Conservation (phyloP, 2,797 vertebrate species). For the Rhinatrema bivittatum region DNA sequence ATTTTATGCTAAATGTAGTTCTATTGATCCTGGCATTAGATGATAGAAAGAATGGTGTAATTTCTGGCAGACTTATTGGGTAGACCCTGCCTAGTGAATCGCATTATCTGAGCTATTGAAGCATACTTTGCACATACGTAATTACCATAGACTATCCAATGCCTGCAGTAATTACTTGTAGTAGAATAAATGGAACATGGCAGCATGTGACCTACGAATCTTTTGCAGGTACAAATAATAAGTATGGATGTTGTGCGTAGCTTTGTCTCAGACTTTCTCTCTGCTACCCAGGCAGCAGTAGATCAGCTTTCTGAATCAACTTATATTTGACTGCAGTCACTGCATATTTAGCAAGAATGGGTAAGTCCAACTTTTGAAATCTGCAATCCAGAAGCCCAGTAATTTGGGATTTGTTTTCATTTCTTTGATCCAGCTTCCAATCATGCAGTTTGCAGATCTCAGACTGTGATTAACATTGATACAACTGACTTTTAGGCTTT, state of each 20-base stretch:
- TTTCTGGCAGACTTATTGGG: slow-evolving; percentile 8
- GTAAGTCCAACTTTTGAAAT: no score
- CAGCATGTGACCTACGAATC: slow-evolving; percentile 13
- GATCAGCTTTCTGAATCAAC: slow-evolving; percentile 2
- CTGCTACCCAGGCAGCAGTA: not conserved
- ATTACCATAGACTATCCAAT: slow-evolving; percentile 35
- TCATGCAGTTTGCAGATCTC: no score
- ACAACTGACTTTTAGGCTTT: no score
- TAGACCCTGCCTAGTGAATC: slow-evolving; percentile 11
- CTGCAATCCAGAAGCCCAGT: no score
- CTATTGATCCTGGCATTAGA: slow-evolving; percentile 5
- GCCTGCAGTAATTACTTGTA: slow-evolving; percentile 32
- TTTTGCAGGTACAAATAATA: slow-evolving; percentile 12
- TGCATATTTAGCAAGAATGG: no score
- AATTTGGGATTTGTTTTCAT: no score
- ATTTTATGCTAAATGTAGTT: slow-evolving; percentile 20
- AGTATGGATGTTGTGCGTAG: not conserved
- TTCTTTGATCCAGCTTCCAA: no score
- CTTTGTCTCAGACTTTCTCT: slow-evolving; percentile 8
- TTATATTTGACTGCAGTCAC: no score
- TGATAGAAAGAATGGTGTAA: not conserved
- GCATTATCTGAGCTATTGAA: slow-evolving; percentile 22
- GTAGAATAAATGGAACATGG: slow-evolving; percentile 19
- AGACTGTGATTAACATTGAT: no score
- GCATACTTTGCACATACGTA: not conserved